Conservation (phyloP, 2,797 vertebrate genomes). For the Melopsittacus undulatus region DNA sequence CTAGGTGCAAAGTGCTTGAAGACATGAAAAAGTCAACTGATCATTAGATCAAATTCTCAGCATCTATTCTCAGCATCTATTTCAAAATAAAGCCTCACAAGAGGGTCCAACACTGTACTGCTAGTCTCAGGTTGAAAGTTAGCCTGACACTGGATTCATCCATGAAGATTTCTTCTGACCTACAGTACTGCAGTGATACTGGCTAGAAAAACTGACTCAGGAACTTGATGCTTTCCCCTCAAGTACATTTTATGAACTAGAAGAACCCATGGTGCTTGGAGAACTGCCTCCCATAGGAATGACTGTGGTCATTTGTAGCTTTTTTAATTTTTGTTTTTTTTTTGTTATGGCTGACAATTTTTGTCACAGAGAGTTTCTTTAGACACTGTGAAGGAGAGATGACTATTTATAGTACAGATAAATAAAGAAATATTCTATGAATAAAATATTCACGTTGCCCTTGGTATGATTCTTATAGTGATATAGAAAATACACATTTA, state of each 20-base stretch:
- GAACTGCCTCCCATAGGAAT: not conserved
- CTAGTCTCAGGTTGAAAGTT: not conserved
- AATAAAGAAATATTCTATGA: not conserved
- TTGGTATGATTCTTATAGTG: not conserved
- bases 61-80: too few species aligned
- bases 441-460: not conserved
- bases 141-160: not conserved
- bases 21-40: not conserved
- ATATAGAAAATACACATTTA: not conserved
- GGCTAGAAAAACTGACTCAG: not conserved
- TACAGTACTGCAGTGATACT: not conserved
- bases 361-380: not conserved
- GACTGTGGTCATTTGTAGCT: not conserved
- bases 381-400: not conserved
- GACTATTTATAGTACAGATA: not conserved
- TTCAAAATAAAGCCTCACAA: not conserved
- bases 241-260: not conserved
- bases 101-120: not conserved
- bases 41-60: not conserved
- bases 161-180: not conserved
- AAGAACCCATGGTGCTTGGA: not conserved
- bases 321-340: not conserved
- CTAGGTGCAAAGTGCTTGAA: not conserved
- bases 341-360: not conserved
- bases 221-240: not conserved